Evolutionary conservation across 2,113 vertebrate species (phyloP), one percentile per base, ranked within the genome.

Genomic region (Lagopus leucura): DNA sequence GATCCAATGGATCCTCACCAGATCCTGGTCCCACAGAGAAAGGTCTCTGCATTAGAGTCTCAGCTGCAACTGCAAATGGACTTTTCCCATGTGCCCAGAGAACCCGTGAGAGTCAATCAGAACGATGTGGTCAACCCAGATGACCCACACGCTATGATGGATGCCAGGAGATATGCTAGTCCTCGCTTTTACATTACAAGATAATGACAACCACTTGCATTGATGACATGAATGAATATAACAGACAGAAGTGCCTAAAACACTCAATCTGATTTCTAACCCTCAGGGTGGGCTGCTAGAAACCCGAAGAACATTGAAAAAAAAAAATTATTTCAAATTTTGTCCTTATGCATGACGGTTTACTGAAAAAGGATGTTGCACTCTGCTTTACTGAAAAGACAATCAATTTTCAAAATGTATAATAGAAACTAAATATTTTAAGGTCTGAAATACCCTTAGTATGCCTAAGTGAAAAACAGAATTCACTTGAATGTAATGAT

Each of bases 1-100:
- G 98, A 98, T 78, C 98, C 98, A 1, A 95, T 90, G 9, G 98
- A 98, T 90, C 98, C 98, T 32, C 93, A 98, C 54, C 95, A 97
- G 58, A 96, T 98, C 22, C 65, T 97, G 42, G 88, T 89, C 48
- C 61, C 89, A 0, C 92, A 96, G 65, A 90, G 86, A 32, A 96
- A 96, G 76, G 19, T 43, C 21, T 82, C 82, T 0, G 9, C 1
- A 0, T 40, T 88, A 0, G n/a, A 85, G 34, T 86, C 88, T 42
- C 86, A 7, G 8, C 14, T 72, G n/a, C 90, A 81, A 54, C 73
- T 82, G 74, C 95, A 96, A 71, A 70, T 86, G 47, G 92, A 95
- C 14, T 45, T 90, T 32, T 10, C 78, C 25, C 85, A 88, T 27
- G 0, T 96, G 52, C 98, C 98, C 84, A 98, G 93, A 84, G 98